phyloP scores from a whole-genome alignment of 2,797 vertebrate genomes.

The Synanceia verrucosa region DNA sequence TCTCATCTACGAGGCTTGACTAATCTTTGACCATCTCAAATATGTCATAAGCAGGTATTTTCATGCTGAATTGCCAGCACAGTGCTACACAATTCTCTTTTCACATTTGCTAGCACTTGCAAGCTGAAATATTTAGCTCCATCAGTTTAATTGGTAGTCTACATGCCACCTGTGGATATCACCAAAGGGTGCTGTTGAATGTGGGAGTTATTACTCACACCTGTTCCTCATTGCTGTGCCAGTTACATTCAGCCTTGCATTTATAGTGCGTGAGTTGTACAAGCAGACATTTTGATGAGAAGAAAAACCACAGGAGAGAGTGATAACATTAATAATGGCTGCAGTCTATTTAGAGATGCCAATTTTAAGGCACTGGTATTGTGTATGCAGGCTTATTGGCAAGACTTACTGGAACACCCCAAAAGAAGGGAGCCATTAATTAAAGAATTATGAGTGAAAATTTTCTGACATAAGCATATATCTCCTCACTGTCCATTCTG shows the following conservation, averaged over 20 bases:
- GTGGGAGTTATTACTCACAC: conserved; percentile 41
- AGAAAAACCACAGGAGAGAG: neutral
- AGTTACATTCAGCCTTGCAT: conserved; percentile 1
- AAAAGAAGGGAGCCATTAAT: neutral
- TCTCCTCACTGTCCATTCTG: too few relatives aligned
- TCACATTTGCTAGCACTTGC: conserved; percentile 3
- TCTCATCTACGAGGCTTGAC: neutral
- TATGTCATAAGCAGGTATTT: conserved; percentile 28
- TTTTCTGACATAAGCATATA: neutral
- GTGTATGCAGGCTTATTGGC: neutral
- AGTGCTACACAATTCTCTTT: neutral
- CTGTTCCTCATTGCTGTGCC: conserved; percentile 16
- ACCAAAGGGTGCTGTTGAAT: conserved; percentile 29
- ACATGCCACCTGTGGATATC: conserved; percentile 46
- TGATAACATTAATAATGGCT: neutral
- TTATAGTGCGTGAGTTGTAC: neutral
- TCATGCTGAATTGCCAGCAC: conserved; percentile 17
- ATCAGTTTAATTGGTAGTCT: conserved; percentile 41
- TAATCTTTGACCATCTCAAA: conserved; percentile 12
- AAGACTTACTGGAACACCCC: neutral
- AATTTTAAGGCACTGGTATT: neutral
- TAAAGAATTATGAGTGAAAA: neutral
- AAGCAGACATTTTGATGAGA: neutral
- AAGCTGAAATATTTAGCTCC: conserved; percentile 26
- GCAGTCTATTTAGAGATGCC: conserved; percentile 1